Base-by-base conservation (phyloP, 2,888 invertebrate genomes). In the Pegoplata infirma region DNA sequence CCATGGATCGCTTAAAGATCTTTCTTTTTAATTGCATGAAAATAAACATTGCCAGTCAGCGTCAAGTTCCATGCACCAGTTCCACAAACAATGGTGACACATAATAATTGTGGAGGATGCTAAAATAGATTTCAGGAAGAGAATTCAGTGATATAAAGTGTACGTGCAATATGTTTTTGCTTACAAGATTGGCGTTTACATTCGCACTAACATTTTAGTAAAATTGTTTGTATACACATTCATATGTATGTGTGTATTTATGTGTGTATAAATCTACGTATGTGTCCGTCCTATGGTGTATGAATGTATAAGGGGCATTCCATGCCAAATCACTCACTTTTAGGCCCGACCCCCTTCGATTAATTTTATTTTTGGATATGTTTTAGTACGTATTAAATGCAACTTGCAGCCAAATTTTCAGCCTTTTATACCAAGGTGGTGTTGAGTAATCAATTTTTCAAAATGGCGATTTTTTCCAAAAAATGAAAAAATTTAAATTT, bases 11-110 rank as follows among this genome's bases (percentile, higher is more conserved):
- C 61, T 79, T 74, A 69, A 79, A 75, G n/a, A n/a, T n/a, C n/a
- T n/a, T n/a, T n/a, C n/a, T n/a, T n/a, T n/a, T n/a, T n/a, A n/a
- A n/a, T 74, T 71, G 74, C 66, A 71, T 75, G 78, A 79, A 75
- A 69, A 66, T 69, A 74, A 74, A 74, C 74, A 69, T 69, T 74
- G 71, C 75, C 78, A 79, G 74, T 74, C 69, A 79, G 78, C 78
- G 78, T 79, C 78, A 79, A 79, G 75, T 75, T 79, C 78, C 78
- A 79, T 75, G 78, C 78, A 75, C 74, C 78, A 78, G 74, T 79
- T 79, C 74, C 69, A 23, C 14, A 16, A 12, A 63, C 16, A 49
- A 46, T 46, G 8, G 25, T 25, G 32, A n/a, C 46, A 12, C 14
- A 21, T n/a, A n/a, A n/a, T n/a, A n/a, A n/a, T n/a, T 51, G 21